Evolutionary conservation across 2,113 vertebrate genomes (phyloP), one percentile per base, ranked within the genome.

Genomic region (Hoplias malabaricus): DNA sequence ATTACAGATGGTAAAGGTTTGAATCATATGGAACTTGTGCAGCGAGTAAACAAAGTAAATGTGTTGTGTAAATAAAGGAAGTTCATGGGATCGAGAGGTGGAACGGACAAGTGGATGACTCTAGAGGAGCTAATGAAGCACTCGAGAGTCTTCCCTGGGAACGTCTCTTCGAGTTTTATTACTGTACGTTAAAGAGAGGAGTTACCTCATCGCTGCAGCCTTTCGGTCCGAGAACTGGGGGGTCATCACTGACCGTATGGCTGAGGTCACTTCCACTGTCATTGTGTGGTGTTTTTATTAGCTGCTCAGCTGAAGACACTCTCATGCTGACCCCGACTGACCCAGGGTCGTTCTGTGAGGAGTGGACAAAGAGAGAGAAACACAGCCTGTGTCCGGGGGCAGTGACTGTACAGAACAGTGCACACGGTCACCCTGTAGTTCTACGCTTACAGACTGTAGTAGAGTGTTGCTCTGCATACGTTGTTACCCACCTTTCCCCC

Each of bases 1-100:
- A 3, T 42, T 57, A 19, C 43, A 56, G 34, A 23, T 27, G 38
- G 54, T 75, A 29, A 66, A 21, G 33, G 25, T 75, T 63, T 70
- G 42, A 78, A 38, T 71, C 67, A 71, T 50, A 21, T 50, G 53
- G 38, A 27, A 56, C 25, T 43, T 43, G 5, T 48, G 40, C 16
- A 16, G n/a, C 14, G 10, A 57, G 25, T 33, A 23, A 50, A 25
- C 19, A 65, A 23, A 59, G 63, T 27, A 14, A 50, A 46, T 10
- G 33, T 14, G 19, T 8, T 77, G 31, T 62, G 56, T 69, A 77
- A 77, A 77, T 70, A 70, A 59, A 61, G 65, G 10, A 61, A 69
- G 75, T 77, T 69, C 38, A 69, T 29, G 8, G 61, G 27, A 54
- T 62, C 42, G 3, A 25, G 29, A 16, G n/a, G 40, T 27, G 11